These are phyloP conservation scores for Gadopsis bispinosus DNA, from an alignment of 2,797 vertebrate genomes.

Conservation along the genomic window DNA sequence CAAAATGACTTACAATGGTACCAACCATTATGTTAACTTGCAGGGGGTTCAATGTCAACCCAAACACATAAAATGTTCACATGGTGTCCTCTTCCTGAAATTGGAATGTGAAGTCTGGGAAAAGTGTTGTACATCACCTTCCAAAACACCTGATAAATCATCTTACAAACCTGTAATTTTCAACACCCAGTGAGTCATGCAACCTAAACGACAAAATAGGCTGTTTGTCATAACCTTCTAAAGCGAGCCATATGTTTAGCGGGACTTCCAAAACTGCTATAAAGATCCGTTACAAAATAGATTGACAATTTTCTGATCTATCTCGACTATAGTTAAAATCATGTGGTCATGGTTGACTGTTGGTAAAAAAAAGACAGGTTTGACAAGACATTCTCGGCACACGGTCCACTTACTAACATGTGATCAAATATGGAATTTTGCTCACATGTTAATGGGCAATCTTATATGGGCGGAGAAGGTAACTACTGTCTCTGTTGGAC, in stretches of 20 bases:
- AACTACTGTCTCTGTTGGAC: neutral
- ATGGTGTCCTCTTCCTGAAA: neutral
- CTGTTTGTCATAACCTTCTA: neutral
- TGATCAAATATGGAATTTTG: neutral
- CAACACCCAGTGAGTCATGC: neutral
- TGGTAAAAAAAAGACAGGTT: neutral
- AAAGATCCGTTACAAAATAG: neutral
- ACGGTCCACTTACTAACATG: neutral
- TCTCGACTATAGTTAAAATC: neutral
- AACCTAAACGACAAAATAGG: neutral
- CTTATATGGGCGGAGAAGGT: neutral
- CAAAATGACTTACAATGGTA: neutral
- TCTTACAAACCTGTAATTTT: neutral
- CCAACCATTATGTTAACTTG: neutral
- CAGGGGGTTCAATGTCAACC: neutral
- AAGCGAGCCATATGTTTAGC: neutral
- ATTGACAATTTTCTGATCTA: neutral
- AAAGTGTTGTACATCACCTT: neutral
- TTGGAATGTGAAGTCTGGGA: neutral
- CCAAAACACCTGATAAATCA: neutral
- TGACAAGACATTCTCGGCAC: neutral
- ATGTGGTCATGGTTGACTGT: neutral
- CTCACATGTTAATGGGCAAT: neutral
- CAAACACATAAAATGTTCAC: neutral
- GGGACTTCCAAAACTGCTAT: no score